Evolutionary conservation across 2,113 vertebrate genomes (phyloP).

Genomic region (Tringa solitaria): DNA sequence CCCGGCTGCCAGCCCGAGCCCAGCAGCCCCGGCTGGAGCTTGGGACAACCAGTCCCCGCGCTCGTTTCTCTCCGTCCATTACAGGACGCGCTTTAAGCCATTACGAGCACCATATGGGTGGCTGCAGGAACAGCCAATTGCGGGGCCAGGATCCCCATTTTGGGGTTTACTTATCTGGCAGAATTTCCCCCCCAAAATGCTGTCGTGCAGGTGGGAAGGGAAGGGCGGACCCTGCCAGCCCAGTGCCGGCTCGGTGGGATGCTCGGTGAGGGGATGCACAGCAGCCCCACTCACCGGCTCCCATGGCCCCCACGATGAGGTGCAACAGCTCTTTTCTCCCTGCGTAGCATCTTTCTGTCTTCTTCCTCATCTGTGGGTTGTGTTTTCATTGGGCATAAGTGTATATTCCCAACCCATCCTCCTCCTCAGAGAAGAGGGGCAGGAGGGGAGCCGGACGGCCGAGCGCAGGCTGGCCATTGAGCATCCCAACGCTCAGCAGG

Average conservation of each 20-base stretch:
- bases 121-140: fast-evolving
- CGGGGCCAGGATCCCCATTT: not conserved
- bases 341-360: not conserved
- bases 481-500: not conserved
- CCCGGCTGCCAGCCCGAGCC: fast-evolving
- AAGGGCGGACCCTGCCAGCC: not conserved
- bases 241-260: fast-evolving
- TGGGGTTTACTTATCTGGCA: not conserved
- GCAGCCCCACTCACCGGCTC: fast-evolving
- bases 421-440: not conserved
- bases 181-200: fast-evolving
- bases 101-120: fast-evolving
- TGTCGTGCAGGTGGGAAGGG: fast-evolving
- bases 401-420: not conserved
- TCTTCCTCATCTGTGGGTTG: not conserved
- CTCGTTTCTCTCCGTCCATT: not conserved
- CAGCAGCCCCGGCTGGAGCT: not conserved
- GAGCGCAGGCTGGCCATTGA: fast-evolving
- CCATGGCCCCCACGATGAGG: not conserved
- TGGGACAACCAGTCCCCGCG: fast-evolving
- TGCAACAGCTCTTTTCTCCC: not conserved
- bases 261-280: fast-evolving
- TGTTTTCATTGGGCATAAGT: not conserved
- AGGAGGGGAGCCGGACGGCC: fast-evolving
- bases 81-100: too few species aligned